Evolutionary conservation across 2,113 vertebrate genomes (phyloP).

Genomic region (Embiotoca jacksoni): DNA sequence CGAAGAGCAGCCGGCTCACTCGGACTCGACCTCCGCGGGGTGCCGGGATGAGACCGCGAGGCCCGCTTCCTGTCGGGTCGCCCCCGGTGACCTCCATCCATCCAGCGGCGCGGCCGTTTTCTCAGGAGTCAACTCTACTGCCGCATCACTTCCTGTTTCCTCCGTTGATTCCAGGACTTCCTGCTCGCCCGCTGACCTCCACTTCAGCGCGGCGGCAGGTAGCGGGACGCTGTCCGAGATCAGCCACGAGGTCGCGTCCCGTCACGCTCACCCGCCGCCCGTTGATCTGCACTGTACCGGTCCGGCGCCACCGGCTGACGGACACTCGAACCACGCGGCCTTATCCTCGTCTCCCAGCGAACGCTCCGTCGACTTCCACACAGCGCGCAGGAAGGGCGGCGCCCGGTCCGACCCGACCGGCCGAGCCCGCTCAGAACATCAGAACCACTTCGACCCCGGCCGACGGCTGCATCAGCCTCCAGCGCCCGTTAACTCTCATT

Average conservation of each 20-base stretch:
- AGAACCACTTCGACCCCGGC: too few species aligned
- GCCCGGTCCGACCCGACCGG: too few species aligned
- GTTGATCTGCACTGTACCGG: too few species aligned
- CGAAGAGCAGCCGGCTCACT: not conserved
- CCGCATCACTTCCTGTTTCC: not conserved
- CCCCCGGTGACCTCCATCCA: not conserved
- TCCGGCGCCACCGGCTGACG: not conserved
- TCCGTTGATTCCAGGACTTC: slow-evolving; percentile 7
- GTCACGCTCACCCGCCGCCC: too few species aligned
- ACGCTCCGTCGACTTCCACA: not conserved
- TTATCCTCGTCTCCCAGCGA: slow-evolving; percentile 12
- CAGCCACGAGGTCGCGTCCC: too few species aligned
- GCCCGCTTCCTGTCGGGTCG: too few species aligned
- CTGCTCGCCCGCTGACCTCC: not conserved
- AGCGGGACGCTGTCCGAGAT: too few species aligned
- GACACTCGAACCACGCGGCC: slow-evolving; percentile 35
- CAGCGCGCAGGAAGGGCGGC: not conserved
- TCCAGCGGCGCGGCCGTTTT: not conserved
- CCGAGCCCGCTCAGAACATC: too few species aligned
- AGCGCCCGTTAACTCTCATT: too few species aligned
- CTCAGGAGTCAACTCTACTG: slow-evolving; percentile 30
- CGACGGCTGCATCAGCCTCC: too few species aligned
- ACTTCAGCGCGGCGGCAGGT: too few species aligned
- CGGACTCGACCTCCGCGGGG: slow-evolving; percentile 37
- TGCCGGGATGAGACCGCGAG: not conserved